Base-by-base conservation (phyloP, 2,797 vertebrate genomes). In the Mormyrus proboscirostris region DNA sequence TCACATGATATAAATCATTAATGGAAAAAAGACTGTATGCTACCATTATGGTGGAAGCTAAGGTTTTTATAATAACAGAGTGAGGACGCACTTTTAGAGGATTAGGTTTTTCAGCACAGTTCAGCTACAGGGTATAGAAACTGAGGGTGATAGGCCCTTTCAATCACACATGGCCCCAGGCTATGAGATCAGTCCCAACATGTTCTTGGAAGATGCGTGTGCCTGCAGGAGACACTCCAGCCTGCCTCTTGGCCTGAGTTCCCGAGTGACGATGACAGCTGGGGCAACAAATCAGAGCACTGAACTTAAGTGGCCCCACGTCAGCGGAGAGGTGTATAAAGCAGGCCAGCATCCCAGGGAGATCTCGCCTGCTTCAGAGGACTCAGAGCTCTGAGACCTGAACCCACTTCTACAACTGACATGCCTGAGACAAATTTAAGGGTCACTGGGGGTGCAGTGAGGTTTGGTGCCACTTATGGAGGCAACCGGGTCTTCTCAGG, bases 401-500 rank as follows among this genome's bases (percentile, higher is more conserved):
- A 84, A 91, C 91, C 90, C 89, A 91, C 90, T 90, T 92, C 89
- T 91, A 87, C 90, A 89, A 84, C 90, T 87, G 69, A 90, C 8
- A 93, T 94, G 92, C 89, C 91, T 50, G 92, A 94, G 86, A 76
- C 90, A 89, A 94, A 53, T 89, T 1, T 91, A 41, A 92, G 89
- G 90, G 83, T 94, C 91, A 92, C 91, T 88, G 93, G 94, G 79
- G 90, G 91, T 10, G 92, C 93, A 10, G 94, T 95, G 89, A 92
- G 94, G 91, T 94, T 90, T 47, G 94, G 94, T 8, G 94, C 92
- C 88, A 93, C 92, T 22, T 95, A 95, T 89, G 92, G 92, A 49
- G 90, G 94, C 76, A 95, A 93, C 91, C 90, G 86, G 65, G 87
- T 95, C 83, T 94, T 94, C 86, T 88, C 92, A 0, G 88, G 90